phyloP scores from a whole-genome alignment of 1,140 invertebrate genomes.

The Sarcophaga peregrina region DNA sequence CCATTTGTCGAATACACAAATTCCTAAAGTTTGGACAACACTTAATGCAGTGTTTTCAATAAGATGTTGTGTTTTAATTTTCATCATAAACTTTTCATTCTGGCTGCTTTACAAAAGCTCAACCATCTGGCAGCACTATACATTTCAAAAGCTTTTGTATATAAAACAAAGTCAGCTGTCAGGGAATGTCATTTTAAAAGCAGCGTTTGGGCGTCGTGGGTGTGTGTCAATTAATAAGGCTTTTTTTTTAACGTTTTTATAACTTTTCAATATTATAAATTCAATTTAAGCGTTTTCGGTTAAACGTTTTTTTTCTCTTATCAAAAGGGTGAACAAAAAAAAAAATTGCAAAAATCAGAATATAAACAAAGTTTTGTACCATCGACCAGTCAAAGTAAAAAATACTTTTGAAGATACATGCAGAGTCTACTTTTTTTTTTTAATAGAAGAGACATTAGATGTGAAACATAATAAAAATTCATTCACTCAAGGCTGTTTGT shows the following conservation, averaged over 20 bases:
- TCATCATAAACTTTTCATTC: too few species aligned
- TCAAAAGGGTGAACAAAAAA: not conserved
- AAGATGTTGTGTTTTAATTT: too few species aligned
- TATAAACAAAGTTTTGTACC: not conserved
- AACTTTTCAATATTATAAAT: not conserved
- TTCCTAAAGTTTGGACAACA: too few species aligned
- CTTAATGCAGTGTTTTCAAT: too few species aligned
- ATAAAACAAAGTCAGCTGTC: constrained; percentile 33
- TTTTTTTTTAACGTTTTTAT: not conserved
- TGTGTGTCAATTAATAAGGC: constrained; percentile 1
- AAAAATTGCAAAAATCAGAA: not conserved
- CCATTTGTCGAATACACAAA: too few species aligned
- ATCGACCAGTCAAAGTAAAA: not conserved
- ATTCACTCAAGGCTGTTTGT: constrained; percentile 1
- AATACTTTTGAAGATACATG: not conserved
- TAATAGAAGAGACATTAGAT: not conserved
- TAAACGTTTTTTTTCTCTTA: not conserved
- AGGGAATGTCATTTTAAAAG: constrained; percentile 37
- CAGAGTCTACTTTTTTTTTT: not conserved
- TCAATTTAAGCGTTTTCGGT: not conserved
- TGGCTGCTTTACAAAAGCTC: too few species aligned
- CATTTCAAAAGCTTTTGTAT: constrained; percentile 19
- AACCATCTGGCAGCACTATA: too few species aligned
- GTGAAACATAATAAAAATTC: not conserved
- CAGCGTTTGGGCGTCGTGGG: constrained; percentile 42